phyloP scores from a whole-genome alignment of 2,797 vertebrate genomes.

The Sebastes diaconus region DNA sequence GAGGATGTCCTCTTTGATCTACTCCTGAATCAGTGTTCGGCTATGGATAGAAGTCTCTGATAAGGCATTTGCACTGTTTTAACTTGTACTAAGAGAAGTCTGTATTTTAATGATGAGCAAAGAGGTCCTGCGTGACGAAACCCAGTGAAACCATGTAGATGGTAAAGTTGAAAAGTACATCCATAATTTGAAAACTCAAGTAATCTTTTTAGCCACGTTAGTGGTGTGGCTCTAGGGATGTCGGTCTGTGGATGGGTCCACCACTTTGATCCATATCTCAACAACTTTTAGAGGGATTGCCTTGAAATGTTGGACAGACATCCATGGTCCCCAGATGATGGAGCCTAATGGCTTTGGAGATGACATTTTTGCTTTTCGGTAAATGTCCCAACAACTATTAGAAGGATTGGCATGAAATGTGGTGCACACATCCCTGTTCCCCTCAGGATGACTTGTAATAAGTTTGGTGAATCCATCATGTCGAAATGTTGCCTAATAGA shows the following conservation, averaged over 20 bases:
- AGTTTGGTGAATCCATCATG: neutral
- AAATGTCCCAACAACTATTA: neutral
- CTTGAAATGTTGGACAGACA: neutral
- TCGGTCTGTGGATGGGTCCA: neutral
- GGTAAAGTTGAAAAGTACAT: neutral
- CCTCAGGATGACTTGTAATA: neutral
- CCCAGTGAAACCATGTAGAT: slow-evolving; percentile 16
- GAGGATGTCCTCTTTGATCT: slow-evolving; percentile 56
- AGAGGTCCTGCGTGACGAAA: slow-evolving; percentile 30
- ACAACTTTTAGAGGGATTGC: neutral
- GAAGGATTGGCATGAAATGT: neutral
- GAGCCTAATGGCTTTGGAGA: neutral
- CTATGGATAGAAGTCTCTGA: slow-evolving; percentile 14
- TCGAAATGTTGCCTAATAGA: neutral
- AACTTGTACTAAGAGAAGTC: slow-evolving; percentile 11
- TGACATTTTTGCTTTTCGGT: neutral
- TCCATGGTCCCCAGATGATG: neutral
- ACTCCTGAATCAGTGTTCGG: slow-evolving; percentile 41
- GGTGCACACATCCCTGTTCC: neutral
- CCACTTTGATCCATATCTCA: neutral
- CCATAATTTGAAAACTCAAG: neutral
- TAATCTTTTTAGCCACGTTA: neutral
- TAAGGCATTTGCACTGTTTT: slow-evolving; percentile 19
- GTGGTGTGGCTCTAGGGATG: neutral
- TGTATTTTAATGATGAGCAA: slow-evolving; percentile 31